Percentiles rank a stretch among this genome's conserved stretches.
Conservation (phyloP, 2,797 vertebrate species). For the Characodon lateralis region DNA sequence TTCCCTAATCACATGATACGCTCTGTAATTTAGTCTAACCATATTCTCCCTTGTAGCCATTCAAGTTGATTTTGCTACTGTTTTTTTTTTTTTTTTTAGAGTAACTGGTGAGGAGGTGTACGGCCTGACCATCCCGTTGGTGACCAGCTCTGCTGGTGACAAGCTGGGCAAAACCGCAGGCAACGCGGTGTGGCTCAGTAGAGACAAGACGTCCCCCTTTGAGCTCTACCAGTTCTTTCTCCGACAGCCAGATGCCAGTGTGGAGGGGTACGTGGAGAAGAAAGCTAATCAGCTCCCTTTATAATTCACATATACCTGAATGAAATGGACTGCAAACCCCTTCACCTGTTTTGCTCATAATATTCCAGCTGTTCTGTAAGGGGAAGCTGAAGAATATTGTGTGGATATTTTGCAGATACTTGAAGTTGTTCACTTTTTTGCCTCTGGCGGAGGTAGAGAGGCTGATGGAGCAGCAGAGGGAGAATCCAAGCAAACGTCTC, state of each 20-base stretch:
- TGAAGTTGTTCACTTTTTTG: slow-evolving; percentile 95
- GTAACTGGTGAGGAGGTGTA: slow-evolving; percentile 90
- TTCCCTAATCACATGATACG: background rate
- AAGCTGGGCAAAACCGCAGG: slow-evolving; percentile 97
- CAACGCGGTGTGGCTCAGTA: slow-evolving; percentile 94
- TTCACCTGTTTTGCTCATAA: too few relatives aligned
- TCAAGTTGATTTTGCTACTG: background rate
- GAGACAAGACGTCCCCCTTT: slow-evolving; percentile 92
- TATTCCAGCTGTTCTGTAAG: background rate
- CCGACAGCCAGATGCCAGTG: slow-evolving; percentile 84
- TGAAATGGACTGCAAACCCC: background rate
- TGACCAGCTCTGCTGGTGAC: slow-evolving; percentile 90
- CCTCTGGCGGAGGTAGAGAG: slow-evolving; percentile 89
- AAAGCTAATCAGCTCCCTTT: background rate
- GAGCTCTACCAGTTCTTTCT: slow-evolving; percentile 97
- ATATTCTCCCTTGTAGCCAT: background rate
- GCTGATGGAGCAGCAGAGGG: slow-evolving; percentile 89
- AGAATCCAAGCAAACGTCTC: slow-evolving; percentile 86
- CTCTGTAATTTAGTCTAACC: background rate
- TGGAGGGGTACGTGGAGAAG: slow-evolving; percentile 82
- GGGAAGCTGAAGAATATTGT: slow-evolving; percentile 3
- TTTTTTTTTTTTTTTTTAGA: slow-evolving; percentile 65
- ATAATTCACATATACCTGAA: background rate
- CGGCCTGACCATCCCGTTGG: slow-evolving; percentile 92
- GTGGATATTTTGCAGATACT: slow-evolving; percentile 80